Percentiles rank a stretch among this genome's conserved stretches.
Conservation (phyloP, 2,888 invertebrate species). For the Platycheirus rosarum region DNA sequence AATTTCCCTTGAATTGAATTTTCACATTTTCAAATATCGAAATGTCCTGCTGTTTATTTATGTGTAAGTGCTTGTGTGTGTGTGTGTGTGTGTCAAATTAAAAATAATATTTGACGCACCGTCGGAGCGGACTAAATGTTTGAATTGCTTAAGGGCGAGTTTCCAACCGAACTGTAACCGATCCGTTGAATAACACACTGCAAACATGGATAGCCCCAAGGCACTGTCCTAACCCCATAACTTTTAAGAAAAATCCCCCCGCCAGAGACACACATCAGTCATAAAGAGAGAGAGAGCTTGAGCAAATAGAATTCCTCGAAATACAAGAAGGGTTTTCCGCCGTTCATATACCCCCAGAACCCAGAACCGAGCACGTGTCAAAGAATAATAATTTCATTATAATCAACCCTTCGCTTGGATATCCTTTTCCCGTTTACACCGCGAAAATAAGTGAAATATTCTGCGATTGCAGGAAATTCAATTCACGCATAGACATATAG, state of each 20-base stretch:
- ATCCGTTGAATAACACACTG: conserved; percentile 38
- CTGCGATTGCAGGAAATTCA: conserved; percentile 63
- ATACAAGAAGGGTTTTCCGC: conserved; percentile 1
- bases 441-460: conserved; percentile 54
- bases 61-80: neutral
- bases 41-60: conserved; percentile 32
- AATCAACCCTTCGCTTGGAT: conserved; percentile 58
- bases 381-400: conserved; percentile 73
- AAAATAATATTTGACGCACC: conserved; percentile 72
- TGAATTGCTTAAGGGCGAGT: conserved; percentile 59
- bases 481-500: conserved; percentile 44
- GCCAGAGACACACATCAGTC: neutral
- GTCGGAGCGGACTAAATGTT: conserved; percentile 62
- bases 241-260: conserved; percentile 12
- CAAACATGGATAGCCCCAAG: conserved; percentile 27
- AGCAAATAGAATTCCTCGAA: conserved; percentile 65
- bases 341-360: neutral
- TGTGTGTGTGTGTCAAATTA: conserved; percentile 48
- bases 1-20: conserved; percentile 55
- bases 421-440: conserved; percentile 53
- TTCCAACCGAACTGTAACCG: conserved; percentile 70
- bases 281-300: conserved; percentile 38
- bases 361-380: conserved; percentile 66
- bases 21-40: conserved; percentile 55
- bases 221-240: conserved; percentile 16